Evolutionary conservation across 2,797 vertebrate species (phyloP), one percentile per base, ranked within the genome.

Genomic region (Malacoraja senta): DNA sequence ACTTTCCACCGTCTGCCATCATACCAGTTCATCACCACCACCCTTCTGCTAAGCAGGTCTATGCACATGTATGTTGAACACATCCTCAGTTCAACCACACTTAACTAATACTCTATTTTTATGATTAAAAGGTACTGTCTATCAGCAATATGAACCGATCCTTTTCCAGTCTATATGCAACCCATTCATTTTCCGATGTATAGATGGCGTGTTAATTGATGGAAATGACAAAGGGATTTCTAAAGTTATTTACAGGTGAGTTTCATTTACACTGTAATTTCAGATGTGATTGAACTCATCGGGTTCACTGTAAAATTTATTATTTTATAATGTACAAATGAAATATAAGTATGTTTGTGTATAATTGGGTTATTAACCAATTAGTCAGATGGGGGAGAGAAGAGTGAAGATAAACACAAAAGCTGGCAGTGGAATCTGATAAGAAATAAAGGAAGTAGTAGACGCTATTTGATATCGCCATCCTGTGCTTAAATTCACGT

Each of bases 121-220:
- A 90, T 95, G 65, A 88, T 8, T 84, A 94, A 95, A 95, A 98
- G 98, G 98, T 53, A 98, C 98, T 29, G 93, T 99, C 10, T 99
- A 99, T 96, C 97, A 98, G 95, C 95, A 96, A 8, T 96, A 97
- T 72, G 98, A 99, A 94, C 98, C 98, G 0, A 96, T 99, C 94
- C 97, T 99, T 93, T 97, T 99, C 94, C 99, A 99, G 96, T 99
- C 99, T 72, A 97, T 99, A 94, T 96, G 97, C 94, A 99, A 99
- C 95, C 96, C 97, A 0, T 99, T 99, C 96, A 96, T 99, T 93
- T 99, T 99, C 94, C 96, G 98, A 94, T 99, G 99, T 93, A 97
- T 99, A 74, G 98, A 99, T 94, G 97, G 98, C 0, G 81, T 98
- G 78, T 95, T 99, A 94, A 96, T 99, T 94, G 98, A 99, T 95